Percentiles rank a stretch among this genome's conserved stretches.
These are phyloP conservation scores for Eonycteris spelaea DNA, from an alignment of 2,113 vertebrate genomes.

Conservation along the genomic window DNA sequence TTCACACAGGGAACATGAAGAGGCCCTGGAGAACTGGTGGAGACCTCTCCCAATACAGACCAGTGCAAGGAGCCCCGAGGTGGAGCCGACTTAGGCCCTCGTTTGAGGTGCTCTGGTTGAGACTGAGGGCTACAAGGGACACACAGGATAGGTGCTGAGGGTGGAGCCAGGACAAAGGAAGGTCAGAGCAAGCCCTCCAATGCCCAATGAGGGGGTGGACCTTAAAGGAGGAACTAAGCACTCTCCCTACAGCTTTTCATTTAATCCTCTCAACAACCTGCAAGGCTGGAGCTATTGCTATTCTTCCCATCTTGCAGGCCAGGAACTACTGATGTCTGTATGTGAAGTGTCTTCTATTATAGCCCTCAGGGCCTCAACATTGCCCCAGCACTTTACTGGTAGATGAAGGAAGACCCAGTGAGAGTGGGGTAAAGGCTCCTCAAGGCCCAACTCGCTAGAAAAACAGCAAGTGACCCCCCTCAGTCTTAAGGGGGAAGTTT, in stretches of 20 bases:
- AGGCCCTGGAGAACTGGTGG: neutral
- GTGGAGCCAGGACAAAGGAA: neutral
- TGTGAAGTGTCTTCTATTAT: neutral
- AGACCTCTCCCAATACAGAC: neutral
- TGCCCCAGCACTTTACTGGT: neutral
- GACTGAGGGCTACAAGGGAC: neutral
- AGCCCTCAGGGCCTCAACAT: neutral
- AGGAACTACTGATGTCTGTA: neutral
- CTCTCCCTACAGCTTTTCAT: neutral
- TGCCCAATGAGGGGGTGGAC: neutral
- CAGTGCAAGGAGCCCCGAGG: neutral
- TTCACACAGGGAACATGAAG: neutral
- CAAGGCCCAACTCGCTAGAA: neutral
- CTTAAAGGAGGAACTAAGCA: neutral
- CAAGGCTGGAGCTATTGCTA: neutral
- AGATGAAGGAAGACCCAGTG: neutral
- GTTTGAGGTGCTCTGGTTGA: neutral
- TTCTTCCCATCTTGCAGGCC: neutral
- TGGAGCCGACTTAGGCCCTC: neutral
- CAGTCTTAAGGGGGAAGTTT: neutral
- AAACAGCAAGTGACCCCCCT: neutral
- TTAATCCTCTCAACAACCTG: slow-evolving; percentile 12
- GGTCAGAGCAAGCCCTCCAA: neutral
- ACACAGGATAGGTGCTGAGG: neutral
- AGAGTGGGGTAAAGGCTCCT: neutral